phyloP scores from a whole-genome alignment of 2,797 vertebrate genomes.

The Tolypeutes matacus region DNA sequence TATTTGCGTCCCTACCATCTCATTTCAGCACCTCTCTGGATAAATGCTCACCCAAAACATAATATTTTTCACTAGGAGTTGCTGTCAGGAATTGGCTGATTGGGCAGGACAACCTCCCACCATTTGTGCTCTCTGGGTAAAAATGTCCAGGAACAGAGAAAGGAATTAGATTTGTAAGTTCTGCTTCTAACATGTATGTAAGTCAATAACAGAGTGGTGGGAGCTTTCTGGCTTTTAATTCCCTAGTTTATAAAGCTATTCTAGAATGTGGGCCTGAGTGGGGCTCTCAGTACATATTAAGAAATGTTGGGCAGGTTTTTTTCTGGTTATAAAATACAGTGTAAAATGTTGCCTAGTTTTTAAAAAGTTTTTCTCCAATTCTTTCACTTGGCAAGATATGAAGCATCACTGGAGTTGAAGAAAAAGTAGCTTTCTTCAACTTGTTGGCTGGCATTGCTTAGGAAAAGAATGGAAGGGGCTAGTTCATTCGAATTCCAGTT shows the following conservation, averaged over 20 bases:
- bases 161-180: conserved; percentile 78
- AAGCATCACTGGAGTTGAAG: conserved; percentile 37
- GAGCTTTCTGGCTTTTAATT: conserved; percentile 62
- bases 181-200: conserved; percentile 29
- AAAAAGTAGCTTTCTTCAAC: background rate
- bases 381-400: conserved; percentile 18
- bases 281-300: conserved; percentile 58
- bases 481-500: conserved; percentile 63
- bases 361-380: background rate
- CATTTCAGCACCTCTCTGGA: conserved; percentile 59
- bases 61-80: conserved; percentile 63
- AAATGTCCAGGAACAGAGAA: conserved; percentile 55
- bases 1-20: background rate
- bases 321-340: conserved; percentile 55
- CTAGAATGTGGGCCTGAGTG: background rate
- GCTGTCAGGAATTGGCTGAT: conserved; percentile 69
- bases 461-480: conserved; percentile 13
- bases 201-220: background rate
- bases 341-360: conserved; percentile 55
- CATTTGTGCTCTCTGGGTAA: conserved; percentile 68
- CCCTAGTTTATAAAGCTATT: conserved; percentile 65
- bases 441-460: background rate
- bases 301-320: conserved; percentile 38
- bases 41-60: conserved; percentile 76
- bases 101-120: conserved; percentile 45